Evolutionary conservation across 2,113 vertebrate genomes (phyloP).

Genomic region (Marcusenius ussheri): DNA sequence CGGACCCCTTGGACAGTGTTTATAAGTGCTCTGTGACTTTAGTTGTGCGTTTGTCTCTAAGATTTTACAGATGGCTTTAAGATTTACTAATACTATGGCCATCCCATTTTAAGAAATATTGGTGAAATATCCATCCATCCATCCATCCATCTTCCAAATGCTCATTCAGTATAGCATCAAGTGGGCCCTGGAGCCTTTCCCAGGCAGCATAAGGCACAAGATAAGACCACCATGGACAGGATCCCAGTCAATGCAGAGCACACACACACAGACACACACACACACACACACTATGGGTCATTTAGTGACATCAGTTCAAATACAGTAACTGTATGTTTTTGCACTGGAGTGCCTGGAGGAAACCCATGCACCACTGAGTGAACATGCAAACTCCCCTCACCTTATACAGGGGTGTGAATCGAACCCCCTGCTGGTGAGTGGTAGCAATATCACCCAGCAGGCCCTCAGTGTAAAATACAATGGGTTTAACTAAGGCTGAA

Average conservation of each 20-base stretch:
- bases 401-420: background rate
- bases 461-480: background rate
- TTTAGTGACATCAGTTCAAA: background rate
- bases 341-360: background rate
- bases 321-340: background rate
- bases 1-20: background rate
- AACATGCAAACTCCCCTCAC: background rate
- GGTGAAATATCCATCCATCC: background rate
- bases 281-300: background rate
- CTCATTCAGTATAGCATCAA: background rate
- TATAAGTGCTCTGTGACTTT: background rate
- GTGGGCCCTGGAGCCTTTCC: background rate
- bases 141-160: background rate
- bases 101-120: background rate
- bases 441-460: background rate
- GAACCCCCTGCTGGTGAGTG: background rate
- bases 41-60: background rate
- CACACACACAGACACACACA: background rate
- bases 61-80: background rate
- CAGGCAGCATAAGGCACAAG: background rate
- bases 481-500: background rate
- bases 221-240: background rate
- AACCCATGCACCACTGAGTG: background rate
- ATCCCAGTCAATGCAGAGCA: background rate
- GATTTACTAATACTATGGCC: background rate